Base-by-base conservation (phyloP, 2,113 vertebrate genomes). In the Psephotus haematonotus region DNA sequence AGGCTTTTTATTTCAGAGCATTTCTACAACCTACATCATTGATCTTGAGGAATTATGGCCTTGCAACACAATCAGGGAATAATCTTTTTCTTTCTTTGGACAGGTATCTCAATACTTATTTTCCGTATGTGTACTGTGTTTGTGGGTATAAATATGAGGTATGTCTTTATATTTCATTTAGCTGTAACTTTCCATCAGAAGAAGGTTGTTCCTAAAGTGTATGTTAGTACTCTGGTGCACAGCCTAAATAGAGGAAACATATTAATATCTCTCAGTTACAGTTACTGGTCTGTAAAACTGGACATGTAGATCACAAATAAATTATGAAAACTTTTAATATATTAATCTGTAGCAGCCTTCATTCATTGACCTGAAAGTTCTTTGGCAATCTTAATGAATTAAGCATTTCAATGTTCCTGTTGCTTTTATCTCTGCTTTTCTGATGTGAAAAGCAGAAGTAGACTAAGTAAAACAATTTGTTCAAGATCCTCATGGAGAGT, bases 351-450 rank as follows among this genome's bases (percentile, higher is more conserved):
- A 88, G 81, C 77, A 88, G 68, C 55, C 28, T 80, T n/a, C 90
- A 71, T 92, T 92, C 78, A 52, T 50, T 90, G 92, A 96, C 75
- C 87, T 93, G 75, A 41, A 93, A 95, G 70, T 82, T 93, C 71
- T 84, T 64, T 91, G 90, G 59, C 83, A 79, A 35, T 90, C 87
- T 95, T 95, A 93, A 81, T 91, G 93, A 96, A 95, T 90, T 94
- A 91, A 95, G 77, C 69, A 86, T 93, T 88, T 83, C 82, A 92
- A 79, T 92, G 52, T 41, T 93, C 86, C 81, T 86, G 52, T 93
- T 81, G 60, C 91, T 94, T 95, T 96, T 95, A 91, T 94, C 92
- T 91, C 81, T 79, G 4, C 76, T 94, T 87, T 60, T 94, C 93
- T 84, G 86, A 88, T 80, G 68, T 88, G 75, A 90, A 90, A 95